A percentile compares a stretch with the other conserved stretches of the same genome.
These are phyloP conservation scores for Noctua janthe DNA, from an alignment of 2,888 invertebrate genomes.

Conservation along the genomic window DNA sequence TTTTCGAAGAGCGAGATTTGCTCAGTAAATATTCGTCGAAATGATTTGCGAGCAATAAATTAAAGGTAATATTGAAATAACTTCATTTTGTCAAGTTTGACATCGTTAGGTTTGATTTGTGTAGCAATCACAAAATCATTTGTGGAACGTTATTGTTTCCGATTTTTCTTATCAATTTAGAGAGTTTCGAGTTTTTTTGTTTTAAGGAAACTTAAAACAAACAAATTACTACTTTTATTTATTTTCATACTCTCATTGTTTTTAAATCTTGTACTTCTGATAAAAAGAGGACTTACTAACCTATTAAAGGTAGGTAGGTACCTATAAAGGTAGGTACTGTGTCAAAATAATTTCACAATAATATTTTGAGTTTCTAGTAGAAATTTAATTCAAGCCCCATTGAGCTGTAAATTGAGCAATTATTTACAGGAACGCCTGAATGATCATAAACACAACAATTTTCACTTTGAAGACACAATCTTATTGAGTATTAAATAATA, in stretches of 20 bases:
- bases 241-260: neutral
- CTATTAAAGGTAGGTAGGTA: no score
- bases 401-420: conserved; percentile 50
- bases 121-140: neutral
- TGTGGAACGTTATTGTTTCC: neutral
- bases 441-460: conserved; percentile 39
- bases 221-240: no score
- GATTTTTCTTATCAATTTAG: neutral
- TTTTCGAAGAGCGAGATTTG: neutral
- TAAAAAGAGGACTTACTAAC: neutral
- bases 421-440: conserved; percentile 49
- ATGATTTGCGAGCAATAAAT: conserved; percentile 3
- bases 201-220: no score
- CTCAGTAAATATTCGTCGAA: neutral
- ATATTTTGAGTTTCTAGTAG: neutral
- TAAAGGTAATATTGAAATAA: neutral
- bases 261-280: neutral
- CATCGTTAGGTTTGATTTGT: neutral
- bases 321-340: no score
- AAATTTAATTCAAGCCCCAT: conserved; percentile 44
- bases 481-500: conserved; percentile 16
- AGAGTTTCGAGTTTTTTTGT: neutral
- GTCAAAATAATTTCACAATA: conserved; percentile 5
- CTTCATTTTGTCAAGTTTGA: neutral
- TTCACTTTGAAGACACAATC: conserved; percentile 11